Base-by-base conservation (phyloP, 2,113 vertebrate species). In the Psophia crepitans region DNA sequence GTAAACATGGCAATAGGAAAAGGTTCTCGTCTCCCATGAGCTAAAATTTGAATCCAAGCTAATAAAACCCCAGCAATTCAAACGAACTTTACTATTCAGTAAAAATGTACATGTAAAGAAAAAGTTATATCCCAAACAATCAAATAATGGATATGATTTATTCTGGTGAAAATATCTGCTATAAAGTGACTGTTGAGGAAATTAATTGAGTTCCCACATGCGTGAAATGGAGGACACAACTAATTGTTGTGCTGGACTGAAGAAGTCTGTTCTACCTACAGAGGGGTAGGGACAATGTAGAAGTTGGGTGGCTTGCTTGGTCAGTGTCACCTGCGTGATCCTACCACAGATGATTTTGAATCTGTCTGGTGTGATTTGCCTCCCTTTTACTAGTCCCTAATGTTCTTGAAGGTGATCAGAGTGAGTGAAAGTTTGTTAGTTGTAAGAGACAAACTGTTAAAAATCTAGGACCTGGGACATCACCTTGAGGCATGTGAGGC, bases 251-350 rank as follows among this genome's bases (percentile, higher is more conserved):
- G 32, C n/a, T 71, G 39, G 49, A 5, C 0, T 49, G 69, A 70
- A 64, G 33, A 20, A 44, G 22, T 30, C 24, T 84, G 0, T 28
- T 81, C 21, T 66, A 0, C 27, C 28, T 43, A 0, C 20, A 20
- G 46, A 44, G 14, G 37, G 12, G 15, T 28, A 12, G 69, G 23
- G 49, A 4, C 37, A 24, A 4, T n/a, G 83, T 26, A 11, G 28
- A 14, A 15, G 14, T 23, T 76, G 76, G 7, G 30, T 33, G 18
- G 11, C 26, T 83, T 44, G 2, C 22, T 61, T 65, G 77, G 27
- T 54, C 32, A 24, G 21, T 10, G 11, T 44, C 51, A 28, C 32
- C 69, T 79, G 53, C 30, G 2, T 32, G 46, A 32, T 58, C 18
- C 79, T 32, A 0, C 51, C 51, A 70, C 39, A 56, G 32, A 53